A percentile compares a stretch with the other conserved stretches of the same genome.
Evolutionary conservation across 2,888 invertebrate genomes (phyloP).

Genomic region (Mimachlamys varia): DNA sequence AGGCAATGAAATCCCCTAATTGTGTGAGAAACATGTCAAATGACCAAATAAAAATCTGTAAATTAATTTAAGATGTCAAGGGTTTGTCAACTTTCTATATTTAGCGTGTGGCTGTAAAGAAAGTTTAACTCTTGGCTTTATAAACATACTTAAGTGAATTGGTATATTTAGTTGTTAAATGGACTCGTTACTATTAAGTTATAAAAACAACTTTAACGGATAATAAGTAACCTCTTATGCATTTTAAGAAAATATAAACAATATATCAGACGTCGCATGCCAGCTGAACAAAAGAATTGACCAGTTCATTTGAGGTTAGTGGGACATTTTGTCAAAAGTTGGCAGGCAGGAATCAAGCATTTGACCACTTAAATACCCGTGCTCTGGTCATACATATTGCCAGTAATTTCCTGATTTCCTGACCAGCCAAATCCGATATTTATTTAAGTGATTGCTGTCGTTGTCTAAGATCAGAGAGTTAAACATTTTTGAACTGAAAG

Average conservation of each 20-base stretch:
- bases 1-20: not conserved
- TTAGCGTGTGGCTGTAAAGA: conserved; percentile 8
- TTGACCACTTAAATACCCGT: conserved; percentile 3
- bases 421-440: not conserved
- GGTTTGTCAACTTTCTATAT: conserved; percentile 32
- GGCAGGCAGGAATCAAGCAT: not conserved
- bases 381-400: not conserved
- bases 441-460: conserved; percentile 5
- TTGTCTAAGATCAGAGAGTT: not conserved
- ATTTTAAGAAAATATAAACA: conserved; percentile 32
- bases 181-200: conserved; percentile 33
- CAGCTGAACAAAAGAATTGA: not conserved
- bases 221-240: conserved; percentile 33
- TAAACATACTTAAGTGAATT: conserved; percentile 26
- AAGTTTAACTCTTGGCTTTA: conserved; percentile 16
- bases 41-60: conserved; percentile 33
- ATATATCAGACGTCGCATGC: conserved; percentile 1
- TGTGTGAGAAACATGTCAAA: conserved; percentile 21
- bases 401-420: not conserved
- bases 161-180: conserved; percentile 1
- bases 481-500: not conserved
- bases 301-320: conserved; percentile 4
- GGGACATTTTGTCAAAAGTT: conserved; percentile 4
- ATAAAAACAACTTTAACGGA: conserved; percentile 34
- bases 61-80: conserved; percentile 31